Evolutionary conservation across 2,797 vertebrate species (phyloP), one percentile per base, ranked within the genome.

Genomic region (Alosa sapidissima): DNA sequence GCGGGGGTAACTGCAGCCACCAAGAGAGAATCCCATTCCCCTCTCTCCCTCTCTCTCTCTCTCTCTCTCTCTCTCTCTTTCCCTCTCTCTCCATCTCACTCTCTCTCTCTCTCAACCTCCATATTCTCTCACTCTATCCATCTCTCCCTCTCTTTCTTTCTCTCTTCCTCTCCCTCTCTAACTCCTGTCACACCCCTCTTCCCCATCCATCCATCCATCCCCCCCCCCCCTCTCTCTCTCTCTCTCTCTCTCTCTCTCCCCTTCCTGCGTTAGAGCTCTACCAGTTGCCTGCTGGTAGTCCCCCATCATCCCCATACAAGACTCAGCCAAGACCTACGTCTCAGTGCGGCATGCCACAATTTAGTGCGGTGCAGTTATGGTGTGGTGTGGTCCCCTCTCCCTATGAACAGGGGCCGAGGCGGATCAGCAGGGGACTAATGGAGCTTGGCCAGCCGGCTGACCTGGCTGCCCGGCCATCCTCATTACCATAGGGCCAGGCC

Each of bases 381-480:
- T 24, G 58, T 8, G 58, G 58, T 24, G 9, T 2, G n/a, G 6
- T 52, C 13, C 14, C 21, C 83, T 24, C 81, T 72, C 78, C 85
- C 84, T 82, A 45, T 72, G 84, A 85, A 81, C 81, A 55, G 81
- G 62, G 81, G 82, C 60, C 62, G 54, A 82, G 36, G 55, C 28
- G 47, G 86, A 86, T 89, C 89, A 86, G 87, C 87, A 83, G 85
- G 82, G 83, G 58, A 82, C 87, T 89, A 89, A 89, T 89, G 87
- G 89, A 83, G 85, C 87, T 55, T 88, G 52, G 54, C 78, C 65
- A 83, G 85, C 68, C 33, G 45, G 65, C 84, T 78, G 83, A 81
- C 47, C 21, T 60, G 14, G 45, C 81, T 83, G 45, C 45, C 83
- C 47, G 52, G 52, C 62, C 49, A 60, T 21, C 24, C 62, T 51